These are phyloP conservation scores for Pseudonaja textilis DNA, from an alignment of 2,113 vertebrate species.

Conservation along the genomic window DNA sequence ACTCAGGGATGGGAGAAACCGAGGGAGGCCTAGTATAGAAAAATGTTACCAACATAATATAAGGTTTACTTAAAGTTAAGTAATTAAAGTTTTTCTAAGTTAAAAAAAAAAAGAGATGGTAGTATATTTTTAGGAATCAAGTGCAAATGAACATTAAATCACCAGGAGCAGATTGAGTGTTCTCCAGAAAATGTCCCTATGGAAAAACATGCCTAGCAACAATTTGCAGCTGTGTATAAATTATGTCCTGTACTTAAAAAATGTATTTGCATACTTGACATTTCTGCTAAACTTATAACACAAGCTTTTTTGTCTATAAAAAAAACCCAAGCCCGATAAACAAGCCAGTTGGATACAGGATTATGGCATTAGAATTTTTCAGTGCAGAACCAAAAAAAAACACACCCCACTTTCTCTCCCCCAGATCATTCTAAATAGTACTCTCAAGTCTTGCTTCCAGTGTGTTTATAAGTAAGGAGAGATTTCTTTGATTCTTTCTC, in stretches of 20 bases:
- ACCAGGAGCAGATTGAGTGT: not conserved
- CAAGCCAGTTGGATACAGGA: not conserved
- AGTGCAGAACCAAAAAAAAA: not conserved
- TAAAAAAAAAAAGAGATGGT: not conserved
- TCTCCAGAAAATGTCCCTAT: not conserved
- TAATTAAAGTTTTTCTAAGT: not conserved
- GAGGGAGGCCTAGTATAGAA: not conserved
- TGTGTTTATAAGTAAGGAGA: not conserved
- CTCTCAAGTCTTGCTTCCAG: not conserved
- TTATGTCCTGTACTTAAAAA: not conserved
- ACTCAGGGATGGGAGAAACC: too few relatives aligned
- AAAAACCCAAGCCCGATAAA: not conserved
- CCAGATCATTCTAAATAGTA: not conserved
- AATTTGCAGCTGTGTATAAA: not conserved
- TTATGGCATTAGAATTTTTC: not conserved
- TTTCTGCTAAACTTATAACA: not conserved
- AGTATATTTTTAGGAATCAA: not conserved
- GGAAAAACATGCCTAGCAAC: not conserved
- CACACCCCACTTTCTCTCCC: not conserved
- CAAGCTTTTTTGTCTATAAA: not conserved
- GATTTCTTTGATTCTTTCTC: not conserved
- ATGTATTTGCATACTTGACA: not conserved
- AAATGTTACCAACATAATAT: rapidly evolving
- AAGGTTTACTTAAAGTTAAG: not conserved
- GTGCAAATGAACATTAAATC: not conserved